phyloP scores from a whole-genome alignment of 2,888 invertebrate species.

The Agriopis aurantiaria region DNA sequence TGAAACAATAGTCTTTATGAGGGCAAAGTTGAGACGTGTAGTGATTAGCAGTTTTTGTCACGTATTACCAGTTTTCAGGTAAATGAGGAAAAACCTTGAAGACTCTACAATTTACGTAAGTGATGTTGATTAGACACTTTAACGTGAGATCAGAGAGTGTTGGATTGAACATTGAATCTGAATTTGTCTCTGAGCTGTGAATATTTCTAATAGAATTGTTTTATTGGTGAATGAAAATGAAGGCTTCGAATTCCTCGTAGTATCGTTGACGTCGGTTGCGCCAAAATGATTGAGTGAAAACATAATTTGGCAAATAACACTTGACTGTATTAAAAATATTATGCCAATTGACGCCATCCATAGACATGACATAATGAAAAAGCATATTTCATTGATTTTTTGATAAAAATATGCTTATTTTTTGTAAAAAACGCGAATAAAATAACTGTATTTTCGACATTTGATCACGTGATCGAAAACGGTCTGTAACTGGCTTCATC shows the following conservation, averaged over 20 bases:
- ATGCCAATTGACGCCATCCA: no score
- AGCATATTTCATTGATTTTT: no score
- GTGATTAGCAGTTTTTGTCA: constrained; percentile 46
- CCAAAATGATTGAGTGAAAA: background rate
- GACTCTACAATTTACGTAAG: constrained; percentile 47
- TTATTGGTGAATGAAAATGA: background rate
- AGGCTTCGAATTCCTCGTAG: background rate
- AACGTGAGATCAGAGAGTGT: constrained; percentile 4
- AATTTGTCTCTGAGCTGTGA: background rate
- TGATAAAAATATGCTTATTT: no score
- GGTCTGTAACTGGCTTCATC: no score
- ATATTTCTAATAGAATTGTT: background rate
- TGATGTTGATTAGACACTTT: constrained; percentile 41
- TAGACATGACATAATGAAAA: no score
- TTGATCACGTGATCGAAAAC: no score
- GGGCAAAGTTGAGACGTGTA: constrained; percentile 43
- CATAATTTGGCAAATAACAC: constrained; percentile 3
- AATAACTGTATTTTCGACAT: no score
- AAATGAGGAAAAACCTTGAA: constrained; percentile 65
- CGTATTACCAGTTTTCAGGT: constrained; percentile 51
- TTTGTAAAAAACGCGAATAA: no score
- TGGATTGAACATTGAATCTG: background rate
- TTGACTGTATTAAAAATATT: no score
- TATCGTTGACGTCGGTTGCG: background rate
- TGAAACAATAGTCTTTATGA: constrained; percentile 36